A percentile compares a stretch with the other conserved stretches of the same genome.
phyloP scores from a whole-genome alignment of 2,888 invertebrate genomes.

The Tiliacea citrago region DNA sequence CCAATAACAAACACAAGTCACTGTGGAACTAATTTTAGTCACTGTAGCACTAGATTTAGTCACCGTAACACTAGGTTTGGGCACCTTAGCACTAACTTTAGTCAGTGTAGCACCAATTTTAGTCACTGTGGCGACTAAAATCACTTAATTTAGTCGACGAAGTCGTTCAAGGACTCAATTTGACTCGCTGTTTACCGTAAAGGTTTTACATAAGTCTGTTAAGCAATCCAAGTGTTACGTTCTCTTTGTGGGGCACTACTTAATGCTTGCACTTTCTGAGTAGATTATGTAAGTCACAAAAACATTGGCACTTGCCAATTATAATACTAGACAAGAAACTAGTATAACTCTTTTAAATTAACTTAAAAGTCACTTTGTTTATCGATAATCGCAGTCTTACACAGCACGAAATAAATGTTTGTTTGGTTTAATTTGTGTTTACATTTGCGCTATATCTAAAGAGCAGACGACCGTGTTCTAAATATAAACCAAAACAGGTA shows the following conservation, averaged over 20 bases:
- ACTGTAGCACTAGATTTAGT: slow-evolving; percentile 3
- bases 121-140: not conserved
- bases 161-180: slow-evolving; percentile 13
- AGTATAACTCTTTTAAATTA: slow-evolving; percentile 20
- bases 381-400: slow-evolving; percentile 1
- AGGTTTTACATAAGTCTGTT: slow-evolving; percentile 33
- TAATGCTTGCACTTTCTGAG: slow-evolving; percentile 23
- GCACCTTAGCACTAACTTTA: not conserved
- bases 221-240: slow-evolving; percentile 14
- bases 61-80: not conserved
- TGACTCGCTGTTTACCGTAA: slow-evolving; percentile 8
- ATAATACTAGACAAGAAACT: slow-evolving; percentile 6
- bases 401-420: slow-evolving; percentile 1
- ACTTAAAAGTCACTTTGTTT: slow-evolving; percentile 1
- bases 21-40: slow-evolving; percentile 12
- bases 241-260: slow-evolving; percentile 8
- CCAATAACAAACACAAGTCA: slow-evolving; percentile 38
- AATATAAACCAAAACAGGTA: slow-evolving; percentile 15
- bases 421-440: slow-evolving; percentile 8
- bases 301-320: slow-evolving; percentile 11
- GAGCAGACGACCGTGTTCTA: not conserved
- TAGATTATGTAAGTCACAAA: slow-evolving; percentile 30
- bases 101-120: not conserved
- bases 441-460: not conserved
- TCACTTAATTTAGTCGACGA: slow-evolving; percentile 9